Percentiles rank a stretch among this genome's conserved stretches.
These are phyloP conservation scores for Crossaster papposus DNA, from an alignment of 53 echinoderm and acorn worm species.

Conservation along the genomic window DNA sequence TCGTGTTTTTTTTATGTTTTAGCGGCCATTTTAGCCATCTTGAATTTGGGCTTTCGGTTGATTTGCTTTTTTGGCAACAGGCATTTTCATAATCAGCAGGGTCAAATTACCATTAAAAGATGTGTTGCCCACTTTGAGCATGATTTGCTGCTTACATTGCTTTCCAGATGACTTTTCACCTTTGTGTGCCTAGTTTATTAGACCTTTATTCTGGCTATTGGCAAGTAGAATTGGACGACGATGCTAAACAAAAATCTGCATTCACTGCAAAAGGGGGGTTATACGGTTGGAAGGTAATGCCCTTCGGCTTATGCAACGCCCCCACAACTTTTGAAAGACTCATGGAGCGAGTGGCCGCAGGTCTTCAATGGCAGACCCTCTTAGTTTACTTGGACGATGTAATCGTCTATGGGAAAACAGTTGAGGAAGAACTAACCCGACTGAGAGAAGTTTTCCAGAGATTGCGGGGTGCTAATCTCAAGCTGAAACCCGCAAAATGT, in stretches of 20 bases:
- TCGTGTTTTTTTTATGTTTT: too few species aligned
- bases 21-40: too few species aligned
- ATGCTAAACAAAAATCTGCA: background rate
- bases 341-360: constrained; percentile 12
- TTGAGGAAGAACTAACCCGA: background rate
- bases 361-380: constrained; percentile 33
- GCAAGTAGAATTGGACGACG: constrained; percentile 1
- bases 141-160: too few species aligned
- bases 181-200: too few species aligned
- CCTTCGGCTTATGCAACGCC: constrained; percentile 7
- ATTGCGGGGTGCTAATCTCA: constrained; percentile 17
- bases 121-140: too few species aligned
- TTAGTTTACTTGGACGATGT: constrained; percentile 45
- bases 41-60: too few species aligned
- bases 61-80: too few species aligned
- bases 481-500: constrained; percentile 13
- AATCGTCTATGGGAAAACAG: constrained; percentile 24
- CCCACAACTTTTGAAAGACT: constrained; percentile 28
- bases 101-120: too few species aligned
- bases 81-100: too few species aligned
- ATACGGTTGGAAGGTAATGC: constrained; percentile 1
- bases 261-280: background rate
- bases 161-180: too few species aligned
- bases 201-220: constrained; percentile 12
- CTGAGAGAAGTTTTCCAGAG: constrained; percentile 1